Evolutionary conservation across 1,140 invertebrate species (phyloP), one percentile per base, ranked within the genome.

Genomic region (Eciton burchellii): DNA sequence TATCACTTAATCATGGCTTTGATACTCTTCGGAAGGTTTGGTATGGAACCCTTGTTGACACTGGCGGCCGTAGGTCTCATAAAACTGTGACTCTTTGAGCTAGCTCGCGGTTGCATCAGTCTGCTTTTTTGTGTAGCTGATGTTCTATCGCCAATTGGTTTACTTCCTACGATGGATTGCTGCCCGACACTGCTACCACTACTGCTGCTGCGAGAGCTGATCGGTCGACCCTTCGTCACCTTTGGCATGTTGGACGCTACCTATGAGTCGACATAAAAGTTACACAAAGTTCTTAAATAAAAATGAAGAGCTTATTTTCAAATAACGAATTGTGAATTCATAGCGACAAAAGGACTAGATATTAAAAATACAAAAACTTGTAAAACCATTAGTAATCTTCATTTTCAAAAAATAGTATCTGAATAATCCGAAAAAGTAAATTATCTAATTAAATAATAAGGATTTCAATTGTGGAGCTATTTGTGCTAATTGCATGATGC

Each of bases 151-250:
- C 76, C 84, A 57, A 14, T n/a, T 71, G 41, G 70, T 57, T 71
- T 91, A 83, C 74, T 86, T 26, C 68, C 76, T 3, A 87, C 0
- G 35, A 86, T 47, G 1, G 85, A 72, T 59, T 87, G 90, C 11
- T 93, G 92, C n/a, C 94, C 94, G n/a, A 95, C 93, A 49, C 95
- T 96, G 85, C 95, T 96, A 14, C 96, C 96, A 89, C 95, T 96
- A 66, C 95, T 96, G 65, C 95, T 96, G 85, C 95, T 96, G 19
- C 96, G 93, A 26, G 96, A 96, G 0, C 96, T 95, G 1, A 96
- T 94, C 1, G 57, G 45, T 0, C 86, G 86, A 0, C 57, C 62
- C 11, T 77, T 88, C 12, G 19, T 83, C 16, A 63, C 63, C 26
- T 88, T 90, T 56, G 85, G 62, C 4, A 54, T 41, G 9, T 88